phyloP scores from a whole-genome alignment of 30 jellyfish, hydroid and myxozoan genomes.

The Aurelia aurita region DNA sequence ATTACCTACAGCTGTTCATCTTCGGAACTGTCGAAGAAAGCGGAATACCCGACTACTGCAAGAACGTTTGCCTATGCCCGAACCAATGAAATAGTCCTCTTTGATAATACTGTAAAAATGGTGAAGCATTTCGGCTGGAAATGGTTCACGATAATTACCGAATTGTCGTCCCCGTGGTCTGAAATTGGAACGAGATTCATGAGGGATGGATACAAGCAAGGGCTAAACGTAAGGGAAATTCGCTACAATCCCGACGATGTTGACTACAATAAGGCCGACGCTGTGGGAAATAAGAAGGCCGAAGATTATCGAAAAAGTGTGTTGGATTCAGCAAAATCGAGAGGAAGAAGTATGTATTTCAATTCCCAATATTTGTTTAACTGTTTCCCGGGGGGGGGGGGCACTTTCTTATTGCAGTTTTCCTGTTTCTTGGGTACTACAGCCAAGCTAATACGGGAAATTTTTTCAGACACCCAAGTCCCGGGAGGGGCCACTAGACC shows the following conservation, averaged over 20 bases:
- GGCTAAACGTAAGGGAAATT: slow-evolving; percentile 7
- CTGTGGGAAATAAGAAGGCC: slow-evolving; percentile 10
- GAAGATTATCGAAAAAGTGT: background rate
- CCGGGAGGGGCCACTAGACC: no score
- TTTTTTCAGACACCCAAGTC: no score
- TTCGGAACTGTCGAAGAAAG: slow-evolving; percentile 60
- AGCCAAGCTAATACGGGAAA: no score
- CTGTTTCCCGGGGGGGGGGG: no score
- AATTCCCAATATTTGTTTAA: no score
- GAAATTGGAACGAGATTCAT: slow-evolving; percentile 38
- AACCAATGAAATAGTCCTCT: slow-evolving; percentile 47
- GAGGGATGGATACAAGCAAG: slow-evolving; percentile 3
- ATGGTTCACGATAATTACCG: slow-evolving; percentile 73
- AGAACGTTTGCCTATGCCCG: slow-evolving; percentile 91
- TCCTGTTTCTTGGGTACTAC: slow-evolving; percentile 81
- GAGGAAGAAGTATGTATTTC: slow-evolving; percentile 76
- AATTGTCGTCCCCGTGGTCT: slow-evolving; percentile 56
- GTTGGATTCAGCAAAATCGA: slow-evolving; percentile 47
- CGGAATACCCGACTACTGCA: slow-evolving; percentile 85
- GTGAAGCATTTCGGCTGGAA: slow-evolving; percentile 78
- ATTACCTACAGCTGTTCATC: slow-evolving; percentile 88
- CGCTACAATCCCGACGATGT: slow-evolving; percentile 33
- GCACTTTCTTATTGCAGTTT: no score
- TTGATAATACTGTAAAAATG: slow-evolving; percentile 36
- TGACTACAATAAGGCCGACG: slow-evolving; percentile 14